Percentiles rank a stretch among this genome's conserved stretches.
Evolutionary conservation across 2,113 vertebrate species (phyloP).

Genomic region (Pseudorhombus dupliciocellatus): DNA sequence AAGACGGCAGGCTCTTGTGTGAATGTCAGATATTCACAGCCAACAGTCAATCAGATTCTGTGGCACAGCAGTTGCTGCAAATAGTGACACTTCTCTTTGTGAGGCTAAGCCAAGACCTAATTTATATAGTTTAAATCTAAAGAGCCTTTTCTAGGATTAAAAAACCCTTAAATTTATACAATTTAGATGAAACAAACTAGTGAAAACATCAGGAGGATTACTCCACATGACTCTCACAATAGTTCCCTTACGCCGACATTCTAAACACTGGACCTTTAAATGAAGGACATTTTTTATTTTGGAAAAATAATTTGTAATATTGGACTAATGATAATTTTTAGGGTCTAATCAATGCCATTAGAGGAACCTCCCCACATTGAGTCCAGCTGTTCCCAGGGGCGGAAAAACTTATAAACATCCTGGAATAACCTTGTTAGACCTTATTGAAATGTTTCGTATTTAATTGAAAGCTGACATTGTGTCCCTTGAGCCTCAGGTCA

Average conservation of each 20-base stretch:
- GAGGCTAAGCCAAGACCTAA: background rate
- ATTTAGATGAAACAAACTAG: too few relatives aligned
- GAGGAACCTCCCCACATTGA: background rate
- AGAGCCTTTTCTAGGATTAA: too few relatives aligned
- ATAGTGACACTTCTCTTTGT: background rate
- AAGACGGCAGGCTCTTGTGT: too few relatives aligned
- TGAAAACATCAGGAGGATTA: too few relatives aligned
- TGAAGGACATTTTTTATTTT: background rate
- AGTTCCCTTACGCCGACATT: too few relatives aligned
- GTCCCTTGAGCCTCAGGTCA: constrained; percentile 44
- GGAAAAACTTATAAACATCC: background rate
- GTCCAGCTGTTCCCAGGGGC: constrained; percentile 22
- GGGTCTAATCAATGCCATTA: background rate
- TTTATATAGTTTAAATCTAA: background rate
- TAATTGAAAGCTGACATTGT: constrained; percentile 49
- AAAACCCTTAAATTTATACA: too few relatives aligned
- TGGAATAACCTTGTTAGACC: background rate
- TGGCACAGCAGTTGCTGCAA: background rate
- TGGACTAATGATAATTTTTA: background rate
- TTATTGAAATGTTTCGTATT: constrained; percentile 37
- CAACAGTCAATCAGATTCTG: background rate
- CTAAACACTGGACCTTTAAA: too few relatives aligned
- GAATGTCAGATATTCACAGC: too few relatives aligned
- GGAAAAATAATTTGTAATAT: background rate
- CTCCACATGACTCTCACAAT: too few relatives aligned